Evolutionary conservation across 2,797 vertebrate genomes (phyloP).

Genomic region (Pangasius sanitwongsei): DNA sequence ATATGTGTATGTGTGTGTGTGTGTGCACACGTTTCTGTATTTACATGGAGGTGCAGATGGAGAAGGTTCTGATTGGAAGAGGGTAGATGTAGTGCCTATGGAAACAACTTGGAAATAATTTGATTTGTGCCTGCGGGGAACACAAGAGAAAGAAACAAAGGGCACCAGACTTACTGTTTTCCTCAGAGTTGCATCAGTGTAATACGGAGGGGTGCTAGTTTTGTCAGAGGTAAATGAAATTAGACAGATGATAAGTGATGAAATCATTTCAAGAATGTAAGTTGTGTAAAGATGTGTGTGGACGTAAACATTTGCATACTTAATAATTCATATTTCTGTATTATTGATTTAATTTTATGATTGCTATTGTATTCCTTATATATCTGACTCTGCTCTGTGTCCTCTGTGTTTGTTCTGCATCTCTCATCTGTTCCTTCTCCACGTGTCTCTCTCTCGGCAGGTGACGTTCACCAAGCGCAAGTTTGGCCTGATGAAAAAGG

Average conservation of each 20-base stretch:
- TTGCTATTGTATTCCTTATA: not conserved
- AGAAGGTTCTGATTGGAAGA: slow-evolving; percentile 44
- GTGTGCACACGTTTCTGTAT: slow-evolving; percentile 53
- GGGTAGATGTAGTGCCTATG: slow-evolving; percentile 65
- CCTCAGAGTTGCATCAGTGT: slow-evolving; percentile 38
- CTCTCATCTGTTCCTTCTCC: not conserved
- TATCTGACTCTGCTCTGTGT: not conserved
- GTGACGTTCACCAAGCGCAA: slow-evolving; percentile 98
- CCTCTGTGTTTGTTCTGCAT: not conserved
- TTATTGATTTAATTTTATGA: not conserved
- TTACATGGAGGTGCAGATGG: slow-evolving; percentile 62
- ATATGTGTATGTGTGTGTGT: slow-evolving; percentile 22
- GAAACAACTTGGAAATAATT: slow-evolving; percentile 81
- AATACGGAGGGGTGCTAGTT: slow-evolving; percentile 32
- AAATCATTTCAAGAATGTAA: not conserved
- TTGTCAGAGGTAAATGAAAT: slow-evolving; percentile 12
- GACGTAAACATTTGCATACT: not conserved
- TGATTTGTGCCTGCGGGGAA: slow-evolving; percentile 77
- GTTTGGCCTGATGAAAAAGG: slow-evolving; percentile 89
- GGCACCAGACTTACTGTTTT: slow-evolving; percentile 27
- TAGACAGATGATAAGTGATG: not conserved
- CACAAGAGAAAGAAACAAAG: slow-evolving; percentile 55
- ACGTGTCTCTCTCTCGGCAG: slow-evolving; percentile 61
- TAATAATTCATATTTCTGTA: not conserved
- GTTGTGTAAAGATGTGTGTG: not conserved